Evolutionary conservation across 64 coral and sea anemone species (phyloP).

Genomic region (Montipora efflorescens): DNA sequence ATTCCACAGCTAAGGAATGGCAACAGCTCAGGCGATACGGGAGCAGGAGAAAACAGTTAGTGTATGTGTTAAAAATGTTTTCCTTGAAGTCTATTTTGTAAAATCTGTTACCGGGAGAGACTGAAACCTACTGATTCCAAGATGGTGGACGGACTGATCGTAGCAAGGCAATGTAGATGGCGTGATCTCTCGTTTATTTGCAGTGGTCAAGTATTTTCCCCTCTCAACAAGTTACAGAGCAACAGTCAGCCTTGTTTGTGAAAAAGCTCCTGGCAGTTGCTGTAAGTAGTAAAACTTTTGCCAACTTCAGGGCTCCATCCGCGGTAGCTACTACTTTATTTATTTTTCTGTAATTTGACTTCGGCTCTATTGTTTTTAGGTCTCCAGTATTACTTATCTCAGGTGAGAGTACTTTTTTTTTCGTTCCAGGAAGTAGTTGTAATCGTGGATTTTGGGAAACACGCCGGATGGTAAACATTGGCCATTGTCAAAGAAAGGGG

Average conservation of each 20-base stretch:
- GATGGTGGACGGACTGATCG: neutral
- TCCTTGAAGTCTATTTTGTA: neutral
- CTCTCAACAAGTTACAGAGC: constrained; percentile 97
- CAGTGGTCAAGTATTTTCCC: constrained; percentile 97
- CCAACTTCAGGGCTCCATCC: neutral
- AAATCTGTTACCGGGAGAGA: neutral
- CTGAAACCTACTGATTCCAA: neutral
- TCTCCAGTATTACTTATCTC: constrained; percentile 99
- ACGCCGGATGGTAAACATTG: too few species aligned
- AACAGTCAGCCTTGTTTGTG: constrained; percentile 96
- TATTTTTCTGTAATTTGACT: neutral
- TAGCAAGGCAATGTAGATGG: neutral
- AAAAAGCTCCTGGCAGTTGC: constrained; percentile 98
- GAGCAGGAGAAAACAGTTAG: constrained; percentile 79
- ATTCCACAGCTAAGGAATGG: constrained; percentile 39
- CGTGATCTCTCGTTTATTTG: constrained; percentile 1
- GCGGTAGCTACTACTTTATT: neutral
- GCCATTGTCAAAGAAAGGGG: too few species aligned
- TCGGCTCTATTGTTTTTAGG: constrained; percentile 64
- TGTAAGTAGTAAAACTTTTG: constrained; percentile 66
- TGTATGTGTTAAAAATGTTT: neutral
- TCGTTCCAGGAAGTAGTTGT: neutral
- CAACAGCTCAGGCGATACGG: constrained; percentile 81
- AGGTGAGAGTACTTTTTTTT: constrained; percentile 66
- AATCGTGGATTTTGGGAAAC: neutral